Percentiles rank a stretch among this genome's conserved stretches.
These are phyloP conservation scores for Cyprinodon variegatus DNA, from an alignment of 2,113 vertebrate species.

Conservation along the genomic window DNA sequence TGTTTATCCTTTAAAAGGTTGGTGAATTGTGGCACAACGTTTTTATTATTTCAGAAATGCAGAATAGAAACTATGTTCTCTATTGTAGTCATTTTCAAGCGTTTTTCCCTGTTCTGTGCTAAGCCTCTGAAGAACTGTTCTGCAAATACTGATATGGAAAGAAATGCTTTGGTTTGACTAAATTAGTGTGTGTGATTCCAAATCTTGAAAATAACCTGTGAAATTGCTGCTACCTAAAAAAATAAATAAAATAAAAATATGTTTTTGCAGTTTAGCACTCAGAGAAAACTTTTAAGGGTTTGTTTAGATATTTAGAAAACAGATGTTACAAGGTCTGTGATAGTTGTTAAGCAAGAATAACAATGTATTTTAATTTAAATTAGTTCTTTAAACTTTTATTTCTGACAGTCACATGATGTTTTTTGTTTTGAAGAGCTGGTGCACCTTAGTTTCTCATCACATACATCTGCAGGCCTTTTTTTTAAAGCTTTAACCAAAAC, in stretches of 20 bases:
- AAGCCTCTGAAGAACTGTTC: no score
- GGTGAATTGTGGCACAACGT: neutral
- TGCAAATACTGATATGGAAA: no score
- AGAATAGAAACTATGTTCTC: neutral
- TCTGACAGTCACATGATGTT: neutral
- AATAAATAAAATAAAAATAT: no score
- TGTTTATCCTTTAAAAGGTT: neutral
- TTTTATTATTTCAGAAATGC: no score
- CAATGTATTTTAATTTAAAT: neutral
- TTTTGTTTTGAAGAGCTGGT: neutral
- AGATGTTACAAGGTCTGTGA: neutral
- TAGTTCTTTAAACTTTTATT: neutral
- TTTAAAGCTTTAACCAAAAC: neutral
- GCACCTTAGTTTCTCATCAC: neutral
- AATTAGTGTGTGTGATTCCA: no score
- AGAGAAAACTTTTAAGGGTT: neutral
- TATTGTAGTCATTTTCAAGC: no score
- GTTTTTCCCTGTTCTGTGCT: no score
- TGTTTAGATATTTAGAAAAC: neutral
- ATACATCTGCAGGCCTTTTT: neutral
- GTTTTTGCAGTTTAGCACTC: no score
- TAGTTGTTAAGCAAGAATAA: neutral
- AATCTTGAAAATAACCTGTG: no score
- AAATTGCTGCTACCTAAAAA: no score
- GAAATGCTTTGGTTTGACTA: no score